Percentiles rank a stretch among this genome's conserved stretches.
phyloP scores from a whole-genome alignment of 2,113 vertebrate genomes.

The Oriolus oriolus region DNA sequence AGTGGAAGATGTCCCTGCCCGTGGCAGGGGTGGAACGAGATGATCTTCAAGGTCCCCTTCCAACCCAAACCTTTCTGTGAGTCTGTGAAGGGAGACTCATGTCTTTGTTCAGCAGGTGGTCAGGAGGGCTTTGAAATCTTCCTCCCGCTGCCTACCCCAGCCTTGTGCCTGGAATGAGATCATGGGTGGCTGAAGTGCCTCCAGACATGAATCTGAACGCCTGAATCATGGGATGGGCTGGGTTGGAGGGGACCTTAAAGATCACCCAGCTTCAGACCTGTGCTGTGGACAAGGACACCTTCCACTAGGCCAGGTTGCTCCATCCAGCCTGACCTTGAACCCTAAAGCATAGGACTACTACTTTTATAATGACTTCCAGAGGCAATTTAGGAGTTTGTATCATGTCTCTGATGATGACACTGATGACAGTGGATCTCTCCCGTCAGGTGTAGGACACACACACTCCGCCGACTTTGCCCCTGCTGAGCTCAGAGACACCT shows the following conservation, averaged over 20 bases:
- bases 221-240: neutral
- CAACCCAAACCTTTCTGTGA: neutral
- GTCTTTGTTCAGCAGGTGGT: neutral
- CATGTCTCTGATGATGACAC: fast-evolving
- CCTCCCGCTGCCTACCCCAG: fast-evolving
- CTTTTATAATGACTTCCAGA: neutral
- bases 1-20: neutral
- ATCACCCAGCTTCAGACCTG: neutral
- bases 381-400: fast-evolving
- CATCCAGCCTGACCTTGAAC: neutral
- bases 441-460: neutral
- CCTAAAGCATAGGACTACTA: fast-evolving
- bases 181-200: fast-evolving
- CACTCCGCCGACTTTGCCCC: fast-evolving
- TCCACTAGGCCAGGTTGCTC: neutral
- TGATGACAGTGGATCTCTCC: fast-evolving
- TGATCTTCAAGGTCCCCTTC: neutral
- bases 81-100: neutral
- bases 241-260: neutral
- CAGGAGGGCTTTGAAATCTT: neutral
- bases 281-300: neutral
- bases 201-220: fast-evolving
- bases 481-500: neutral
- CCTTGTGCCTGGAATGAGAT: fast-evolving
- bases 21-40: fast-evolving